Evolutionary conservation across 1,140 invertebrate species (phyloP).

Genomic region (Magallana angulata): DNA sequence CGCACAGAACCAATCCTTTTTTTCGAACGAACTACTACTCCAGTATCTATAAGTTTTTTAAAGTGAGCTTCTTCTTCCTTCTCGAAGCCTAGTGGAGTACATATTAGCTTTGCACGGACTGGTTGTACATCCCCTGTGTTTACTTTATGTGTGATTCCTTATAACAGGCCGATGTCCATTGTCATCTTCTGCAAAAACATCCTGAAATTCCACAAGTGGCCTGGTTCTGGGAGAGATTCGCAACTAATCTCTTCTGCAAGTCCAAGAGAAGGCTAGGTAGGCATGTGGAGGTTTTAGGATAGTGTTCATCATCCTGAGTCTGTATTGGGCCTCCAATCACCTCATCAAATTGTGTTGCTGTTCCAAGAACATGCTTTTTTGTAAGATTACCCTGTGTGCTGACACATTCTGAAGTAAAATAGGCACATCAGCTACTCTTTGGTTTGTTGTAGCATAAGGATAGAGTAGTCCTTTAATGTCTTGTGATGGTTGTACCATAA

Average conservation of each 20-base stretch:
- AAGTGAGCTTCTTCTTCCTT: slow-evolving; percentile 54
- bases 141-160: slow-evolving; percentile 49
- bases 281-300: not conserved
- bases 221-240: not conserved
- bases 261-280: not conserved
- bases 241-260: not conserved
- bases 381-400: slow-evolving; percentile 11
- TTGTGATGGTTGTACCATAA: not conserved
- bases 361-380: slow-evolving; percentile 1
- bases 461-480: not conserved
- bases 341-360: not conserved
- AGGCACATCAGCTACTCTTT: not conserved
- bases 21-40: slow-evolving; percentile 23
- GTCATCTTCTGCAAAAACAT: slow-evolving; percentile 53
- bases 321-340: too few relatives aligned
- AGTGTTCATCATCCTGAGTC: too few relatives aligned
- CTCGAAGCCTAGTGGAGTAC: slow-evolving; percentile 50
- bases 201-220: slow-evolving; percentile 24
- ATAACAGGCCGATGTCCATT: slow-evolving; percentile 54
- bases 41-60: slow-evolving; percentile 26
- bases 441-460: not conserved
- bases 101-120: slow-evolving; percentile 47
- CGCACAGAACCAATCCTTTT: slow-evolving; percentile 21
- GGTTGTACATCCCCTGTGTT: slow-evolving; percentile 44
- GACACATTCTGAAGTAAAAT: not conserved